These are phyloP conservation scores for Rhynchonema sp. DNA, from an alignment of 2,888 invertebrate genomes.

Conservation along the genomic window DNA sequence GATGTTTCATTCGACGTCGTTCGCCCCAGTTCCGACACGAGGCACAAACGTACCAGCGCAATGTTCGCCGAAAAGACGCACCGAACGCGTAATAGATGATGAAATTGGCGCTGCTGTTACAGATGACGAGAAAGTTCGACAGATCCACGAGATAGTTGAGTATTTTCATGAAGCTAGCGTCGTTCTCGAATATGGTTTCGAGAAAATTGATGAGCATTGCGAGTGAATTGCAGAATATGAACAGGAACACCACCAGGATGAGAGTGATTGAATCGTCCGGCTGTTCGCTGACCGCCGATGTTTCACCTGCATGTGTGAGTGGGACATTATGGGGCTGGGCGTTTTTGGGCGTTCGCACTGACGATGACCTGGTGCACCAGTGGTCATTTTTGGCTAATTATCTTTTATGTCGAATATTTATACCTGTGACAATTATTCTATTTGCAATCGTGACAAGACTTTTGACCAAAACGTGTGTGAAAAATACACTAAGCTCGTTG, in stretches of 20 bases:
- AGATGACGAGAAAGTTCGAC: conserved; percentile 24
- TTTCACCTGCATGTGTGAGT: too few species aligned
- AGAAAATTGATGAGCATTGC: conserved; percentile 24
- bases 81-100: conserved; percentile 26
- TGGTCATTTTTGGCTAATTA: too few species aligned
- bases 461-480: too few species aligned
- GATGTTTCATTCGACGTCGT: too few species aligned
- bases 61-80: conserved; percentile 10
- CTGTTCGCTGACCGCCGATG: too few species aligned
- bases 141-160: conserved; percentile 26
- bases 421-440: too few species aligned
- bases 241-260: conserved; percentile 22
- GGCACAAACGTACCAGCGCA: not conserved
- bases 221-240: conserved; percentile 24
- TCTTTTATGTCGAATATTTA: too few species aligned
- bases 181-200: conserved; percentile 15
- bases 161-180: conserved; percentile 13
- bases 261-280: not conserved
- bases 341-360: too few species aligned
- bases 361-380: too few species aligned
- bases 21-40: not conserved
- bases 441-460: too few species aligned
- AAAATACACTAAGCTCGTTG: too few species aligned
- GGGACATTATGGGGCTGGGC: too few species aligned
- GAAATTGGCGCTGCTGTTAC: conserved; percentile 26